Conservation (phyloP, 1,140 invertebrate genomes). For the Odontomachus brunneus region DNA sequence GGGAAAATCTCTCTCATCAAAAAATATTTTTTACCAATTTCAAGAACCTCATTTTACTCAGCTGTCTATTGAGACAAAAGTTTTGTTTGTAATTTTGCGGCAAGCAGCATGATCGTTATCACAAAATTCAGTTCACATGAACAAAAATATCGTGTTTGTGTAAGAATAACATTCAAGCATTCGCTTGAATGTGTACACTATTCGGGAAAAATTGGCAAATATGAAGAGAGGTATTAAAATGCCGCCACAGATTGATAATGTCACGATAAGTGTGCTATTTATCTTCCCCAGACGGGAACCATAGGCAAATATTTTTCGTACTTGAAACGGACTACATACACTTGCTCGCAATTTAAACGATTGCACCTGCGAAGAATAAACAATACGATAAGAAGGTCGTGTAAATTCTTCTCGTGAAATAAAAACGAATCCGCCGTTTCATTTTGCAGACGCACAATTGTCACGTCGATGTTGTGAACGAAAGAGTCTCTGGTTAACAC, state of each 20-base stretch:
- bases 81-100: not conserved
- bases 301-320: not conserved
- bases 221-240: too few relatives aligned
- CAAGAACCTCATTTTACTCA: not conserved
- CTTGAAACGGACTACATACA: not conserved
- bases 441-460: conserved; percentile 16
- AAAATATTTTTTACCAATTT: not conserved
- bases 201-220: too few relatives aligned
- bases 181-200: not conserved
- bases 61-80: not conserved
- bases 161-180: too few relatives aligned
- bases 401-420: not conserved
- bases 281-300: not conserved
- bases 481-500: not conserved
- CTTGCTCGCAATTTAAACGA: not conserved
- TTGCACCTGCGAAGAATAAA: conserved; percentile 28
- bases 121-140: not conserved
- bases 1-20: not conserved
- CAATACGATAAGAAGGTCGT: conserved; percentile 12
- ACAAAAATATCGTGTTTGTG: not conserved
- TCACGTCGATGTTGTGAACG: not conserved
- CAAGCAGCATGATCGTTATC: not conserved
- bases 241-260: too few relatives aligned
- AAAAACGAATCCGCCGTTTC: not conserved
- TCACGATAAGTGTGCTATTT: too few relatives aligned